phyloP scores from a whole-genome alignment of 2,888 invertebrate genomes.

The Coenonympha glycerion region DNA sequence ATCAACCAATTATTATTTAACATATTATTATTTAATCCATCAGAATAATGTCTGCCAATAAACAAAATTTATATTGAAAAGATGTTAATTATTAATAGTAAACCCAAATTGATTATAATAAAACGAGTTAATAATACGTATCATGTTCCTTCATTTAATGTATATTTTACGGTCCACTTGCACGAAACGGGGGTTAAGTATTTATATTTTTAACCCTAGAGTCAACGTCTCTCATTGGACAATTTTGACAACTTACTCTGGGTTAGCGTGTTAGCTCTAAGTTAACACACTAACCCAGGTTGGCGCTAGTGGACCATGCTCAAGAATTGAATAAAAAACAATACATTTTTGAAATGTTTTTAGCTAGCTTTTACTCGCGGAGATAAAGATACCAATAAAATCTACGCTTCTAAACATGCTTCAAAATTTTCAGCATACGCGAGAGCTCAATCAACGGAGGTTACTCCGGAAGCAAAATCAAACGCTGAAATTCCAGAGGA shows the following conservation, averaged over 20 bases:
- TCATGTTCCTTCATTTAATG: not conserved
- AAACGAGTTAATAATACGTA: not conserved
- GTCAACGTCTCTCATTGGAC: too few relatives aligned
- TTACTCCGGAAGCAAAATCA: not conserved
- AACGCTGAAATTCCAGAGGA: constrained; percentile 1
- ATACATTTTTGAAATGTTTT: too few relatives aligned
- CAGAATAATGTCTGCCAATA: constrained; percentile 17
- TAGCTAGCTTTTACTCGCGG: too few relatives aligned
- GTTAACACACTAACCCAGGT: too few relatives aligned
- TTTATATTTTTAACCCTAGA: too few relatives aligned
- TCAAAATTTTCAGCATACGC: not conserved
- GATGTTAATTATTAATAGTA: not conserved
- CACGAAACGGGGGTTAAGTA: too few relatives aligned
- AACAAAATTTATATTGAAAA: too few relatives aligned
- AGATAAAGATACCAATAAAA: not conserved
- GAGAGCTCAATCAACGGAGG: constrained; percentile 8
- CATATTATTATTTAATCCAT: constrained; percentile 24
- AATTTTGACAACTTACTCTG: too few relatives aligned
- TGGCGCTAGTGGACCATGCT: too few relatives aligned
- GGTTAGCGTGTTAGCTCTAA: too few relatives aligned
- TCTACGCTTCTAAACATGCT: not conserved
- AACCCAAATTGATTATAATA: not conserved
- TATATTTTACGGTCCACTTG: too few relatives aligned
- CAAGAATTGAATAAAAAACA: too few relatives aligned
- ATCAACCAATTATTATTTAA: constrained; percentile 30